Evolutionary conservation across 2,888 invertebrate genomes (phyloP).

Genomic region (Creontiades dilutus): DNA sequence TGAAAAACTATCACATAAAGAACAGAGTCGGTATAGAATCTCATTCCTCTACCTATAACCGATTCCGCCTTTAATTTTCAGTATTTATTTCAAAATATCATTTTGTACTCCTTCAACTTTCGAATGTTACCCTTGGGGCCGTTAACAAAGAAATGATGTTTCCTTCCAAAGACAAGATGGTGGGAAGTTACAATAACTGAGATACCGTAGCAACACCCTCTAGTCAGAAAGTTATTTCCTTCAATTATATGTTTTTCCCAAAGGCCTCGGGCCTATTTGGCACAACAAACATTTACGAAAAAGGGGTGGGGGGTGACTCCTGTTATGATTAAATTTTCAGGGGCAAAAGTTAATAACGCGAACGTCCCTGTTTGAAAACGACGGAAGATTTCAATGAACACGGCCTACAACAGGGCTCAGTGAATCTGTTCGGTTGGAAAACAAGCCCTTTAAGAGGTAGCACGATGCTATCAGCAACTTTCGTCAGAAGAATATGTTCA

Average conservation of each 20-base stretch:
- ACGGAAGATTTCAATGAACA: slow-evolving; percentile 12
- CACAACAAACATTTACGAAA: slow-evolving; percentile 53
- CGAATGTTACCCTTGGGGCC: too few relatives aligned
- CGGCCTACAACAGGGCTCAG: background rate
- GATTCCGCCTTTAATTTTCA: background rate
- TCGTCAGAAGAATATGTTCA: background rate
- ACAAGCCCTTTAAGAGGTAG: background rate
- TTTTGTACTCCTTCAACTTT: background rate
- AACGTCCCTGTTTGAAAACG: background rate
- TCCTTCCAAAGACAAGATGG: background rate
- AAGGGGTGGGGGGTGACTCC: background rate
- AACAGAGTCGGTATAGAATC: too few relatives aligned
- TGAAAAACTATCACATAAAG: too few relatives aligned
- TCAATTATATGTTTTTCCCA: background rate
- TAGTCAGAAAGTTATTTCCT: background rate
- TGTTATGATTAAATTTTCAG: slow-evolving; percentile 45
- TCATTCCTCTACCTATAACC: background rate
- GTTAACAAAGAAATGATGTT: background rate
- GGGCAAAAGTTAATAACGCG: slow-evolving; percentile 26
- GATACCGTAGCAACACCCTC: slow-evolving; percentile 11
- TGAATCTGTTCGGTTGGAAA: slow-evolving; percentile 2
- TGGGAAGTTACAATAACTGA: background rate
- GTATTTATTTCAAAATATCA: background rate
- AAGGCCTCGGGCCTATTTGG: slow-evolving; percentile 26
- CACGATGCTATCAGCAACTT: background rate